Conservation (phyloP, 2,888 invertebrate species). For the Ophion slaviceki region DNA sequence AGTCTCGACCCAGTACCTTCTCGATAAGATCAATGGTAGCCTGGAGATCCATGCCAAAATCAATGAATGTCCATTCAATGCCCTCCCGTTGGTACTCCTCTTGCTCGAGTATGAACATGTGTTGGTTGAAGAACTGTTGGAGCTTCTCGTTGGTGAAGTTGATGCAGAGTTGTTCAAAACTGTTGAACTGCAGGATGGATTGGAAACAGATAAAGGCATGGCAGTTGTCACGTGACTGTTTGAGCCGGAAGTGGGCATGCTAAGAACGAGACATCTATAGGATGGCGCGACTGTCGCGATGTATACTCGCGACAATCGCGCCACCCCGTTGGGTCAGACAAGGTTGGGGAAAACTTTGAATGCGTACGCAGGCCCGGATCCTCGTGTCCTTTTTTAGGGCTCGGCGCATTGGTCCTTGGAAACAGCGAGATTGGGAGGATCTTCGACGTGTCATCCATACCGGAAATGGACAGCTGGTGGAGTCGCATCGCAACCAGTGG, state of each 20-base stretch:
- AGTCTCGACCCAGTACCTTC: conserved; percentile 86
- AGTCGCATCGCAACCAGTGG: no score
- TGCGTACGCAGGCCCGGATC: not conserved
- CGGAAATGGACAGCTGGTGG: no score
- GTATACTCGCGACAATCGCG: conserved; percentile 8
- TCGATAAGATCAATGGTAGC: conserved; percentile 92
- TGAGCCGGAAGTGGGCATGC: conserved; percentile 64
- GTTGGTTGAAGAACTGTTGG: conserved; percentile 92
- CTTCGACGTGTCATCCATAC: not conserved
- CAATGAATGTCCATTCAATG: conserved; percentile 91
- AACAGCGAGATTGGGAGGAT: not conserved
- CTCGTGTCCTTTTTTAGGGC: not conserved
- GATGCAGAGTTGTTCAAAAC: conserved; percentile 91
- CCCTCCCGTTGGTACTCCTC: conserved; percentile 91
- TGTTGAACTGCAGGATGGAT: conserved; percentile 86
- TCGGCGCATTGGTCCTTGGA: not conserved
- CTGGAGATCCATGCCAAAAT: conserved; percentile 92
- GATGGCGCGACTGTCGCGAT: not conserved
- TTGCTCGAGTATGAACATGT: conserved; percentile 92
- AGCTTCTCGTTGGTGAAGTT: conserved; percentile 92
- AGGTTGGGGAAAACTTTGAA: not conserved
- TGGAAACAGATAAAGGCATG: conserved; percentile 75
- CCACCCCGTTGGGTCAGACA: not conserved
- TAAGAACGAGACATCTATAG: conserved; percentile 9
- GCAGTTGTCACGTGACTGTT: conserved; percentile 79